Evolutionary conservation across 2,113 vertebrate genomes (phyloP), one percentile per base, ranked within the genome.

Genomic region (Cepphus grylle): DNA sequence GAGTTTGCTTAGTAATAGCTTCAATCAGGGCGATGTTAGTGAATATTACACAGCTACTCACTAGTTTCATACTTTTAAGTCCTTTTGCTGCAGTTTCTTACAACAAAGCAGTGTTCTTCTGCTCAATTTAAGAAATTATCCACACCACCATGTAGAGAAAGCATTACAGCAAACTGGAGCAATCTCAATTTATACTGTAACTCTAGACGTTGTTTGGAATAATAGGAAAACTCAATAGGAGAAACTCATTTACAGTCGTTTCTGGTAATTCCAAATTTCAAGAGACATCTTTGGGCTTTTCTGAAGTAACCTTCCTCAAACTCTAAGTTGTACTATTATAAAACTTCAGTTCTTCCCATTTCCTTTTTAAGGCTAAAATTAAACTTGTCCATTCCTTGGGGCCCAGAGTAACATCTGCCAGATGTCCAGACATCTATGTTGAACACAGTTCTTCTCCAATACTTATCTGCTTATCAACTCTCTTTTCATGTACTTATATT

Each of bases 341-440:
- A 98, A 95, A 97, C 92, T 94, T 96, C 53, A 98, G 95, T 92
- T 97, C 97, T 98, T 98, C 97, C 96, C 96, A 98, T 98, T 98
- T 98, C 97, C 97, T 98, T 97, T 97, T 95, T 88, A 96, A 94
- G 74, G 77, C 96, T 98, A 98, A 98, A 98, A 98, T 98, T 98
- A 98, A 98, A 97, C 94, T 87, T 97, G 97, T 94, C 96, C 95
- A 95, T 98, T 98, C 97, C 95, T 98, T 93, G 90, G 94, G 96
- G 95, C 93, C 95, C 96, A 97, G 86, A 88, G 94, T 92, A 98
- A 98, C 97, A 98, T 98, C 97, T 98, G 96, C 97, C 97, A 98
- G 97, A 97, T 97, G 96, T 97, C 93, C 95, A 97, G 92, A 94
- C 86, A 97, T 94, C 93, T 95, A 96, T 27, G 85, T 69, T 71